phyloP scores from a whole-genome alignment of 2,888 invertebrate genomes.

The Tetropium fuscum region DNA sequence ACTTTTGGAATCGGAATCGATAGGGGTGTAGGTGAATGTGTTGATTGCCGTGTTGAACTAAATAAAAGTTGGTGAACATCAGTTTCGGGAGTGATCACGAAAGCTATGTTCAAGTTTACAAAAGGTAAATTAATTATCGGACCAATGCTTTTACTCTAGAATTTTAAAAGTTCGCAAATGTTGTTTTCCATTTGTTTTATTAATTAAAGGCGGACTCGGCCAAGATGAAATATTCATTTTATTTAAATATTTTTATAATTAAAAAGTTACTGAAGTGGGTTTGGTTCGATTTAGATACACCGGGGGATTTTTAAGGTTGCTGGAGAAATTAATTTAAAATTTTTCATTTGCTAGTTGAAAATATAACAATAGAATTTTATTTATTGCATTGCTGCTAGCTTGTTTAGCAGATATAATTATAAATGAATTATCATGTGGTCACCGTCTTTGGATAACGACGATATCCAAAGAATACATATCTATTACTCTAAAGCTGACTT shows the following conservation, averaged over 20 bases:
- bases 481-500: no score
- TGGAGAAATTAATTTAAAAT: no score
- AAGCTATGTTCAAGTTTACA: constrained; percentile 10
- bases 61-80: constrained; percentile 15
- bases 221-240: constrained; percentile 3
- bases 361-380: no score
- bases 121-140: constrained; percentile 23
- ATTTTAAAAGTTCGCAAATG: constrained; percentile 13
- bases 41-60: constrained; percentile 9
- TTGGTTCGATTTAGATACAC: no score
- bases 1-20: not conserved
- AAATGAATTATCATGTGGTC: no score
- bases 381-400: no score
- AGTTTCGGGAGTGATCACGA: constrained; percentile 6
- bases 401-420: no score
- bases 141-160: not conserved
- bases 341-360: no score
- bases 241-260: constrained; percentile 5
- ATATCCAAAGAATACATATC: no score
- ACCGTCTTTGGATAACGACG: no score
- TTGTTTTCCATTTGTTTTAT: constrained; percentile 10
- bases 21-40: constrained; percentile 2
- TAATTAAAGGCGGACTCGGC: constrained; percentile 11
- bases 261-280: no score
- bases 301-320: no score